These are phyloP conservation scores for Hemicentrotus pulcherrimus DNA, from an alignment of 35 echinoderm and acorn worm species.

Conservation along the genomic window DNA sequence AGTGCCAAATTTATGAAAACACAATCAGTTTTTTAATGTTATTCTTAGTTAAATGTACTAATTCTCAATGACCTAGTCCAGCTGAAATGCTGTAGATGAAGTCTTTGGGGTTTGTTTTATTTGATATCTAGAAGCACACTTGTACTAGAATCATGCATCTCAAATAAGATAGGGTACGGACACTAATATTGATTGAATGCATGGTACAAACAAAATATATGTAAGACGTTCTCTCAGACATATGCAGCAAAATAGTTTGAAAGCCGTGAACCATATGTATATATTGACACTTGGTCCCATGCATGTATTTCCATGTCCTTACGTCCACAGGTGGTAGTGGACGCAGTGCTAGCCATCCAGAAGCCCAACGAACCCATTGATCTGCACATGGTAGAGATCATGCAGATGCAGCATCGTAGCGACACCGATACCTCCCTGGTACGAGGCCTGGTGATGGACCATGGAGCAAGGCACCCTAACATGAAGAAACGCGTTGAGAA, in stretches of 20 bases:
- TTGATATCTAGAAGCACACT: no score
- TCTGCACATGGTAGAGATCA: constrained; percentile 98
- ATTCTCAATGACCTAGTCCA: no score
- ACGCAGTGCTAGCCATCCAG: constrained; percentile 90
- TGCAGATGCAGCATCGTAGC: constrained; percentile 93
- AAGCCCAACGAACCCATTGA: constrained; percentile 84
- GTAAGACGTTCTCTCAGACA: neutral
- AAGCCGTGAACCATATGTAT: neutral
- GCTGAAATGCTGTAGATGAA: no score
- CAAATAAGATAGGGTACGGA: no score
- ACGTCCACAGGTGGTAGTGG: constrained; percentile 78
- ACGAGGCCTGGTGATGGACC: constrained; percentile 90
- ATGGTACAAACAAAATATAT: no score
- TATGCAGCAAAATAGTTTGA: neutral
- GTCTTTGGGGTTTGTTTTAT: no score
- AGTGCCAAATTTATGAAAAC: no score
- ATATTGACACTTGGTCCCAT: neutral
- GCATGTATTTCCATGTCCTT: neutral
- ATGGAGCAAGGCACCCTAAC: constrained; percentile 93
- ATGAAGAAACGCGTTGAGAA: constrained; percentile 96
- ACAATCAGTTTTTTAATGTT: no score
- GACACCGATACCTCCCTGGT: constrained; percentile 91
- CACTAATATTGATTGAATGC: no score
- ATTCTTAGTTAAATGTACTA: no score
- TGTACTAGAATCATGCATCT: no score